phyloP scores from a whole-genome alignment of 2,888 invertebrate species.

The Rosalia funebris region DNA sequence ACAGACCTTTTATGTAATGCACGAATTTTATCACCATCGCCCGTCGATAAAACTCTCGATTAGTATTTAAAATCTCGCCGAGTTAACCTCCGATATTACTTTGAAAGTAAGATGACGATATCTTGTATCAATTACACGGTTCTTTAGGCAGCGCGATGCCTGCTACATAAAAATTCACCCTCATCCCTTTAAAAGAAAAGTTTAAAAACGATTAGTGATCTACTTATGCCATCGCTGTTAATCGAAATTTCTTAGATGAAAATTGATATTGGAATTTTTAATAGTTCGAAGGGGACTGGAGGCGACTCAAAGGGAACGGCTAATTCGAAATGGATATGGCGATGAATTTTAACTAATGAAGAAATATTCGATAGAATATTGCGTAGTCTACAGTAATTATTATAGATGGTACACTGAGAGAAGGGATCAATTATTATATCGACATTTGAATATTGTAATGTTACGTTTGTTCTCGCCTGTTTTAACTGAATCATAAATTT shows the following conservation, averaged over 20 bases:
- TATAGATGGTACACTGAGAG: too few species aligned
- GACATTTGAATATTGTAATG: too few species aligned
- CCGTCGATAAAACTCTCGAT: constrained; percentile 3
- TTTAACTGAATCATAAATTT: too few species aligned
- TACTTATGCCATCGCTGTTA: constrained; percentile 60
- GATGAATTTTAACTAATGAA: neutral
- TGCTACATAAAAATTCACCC: constrained; percentile 62
- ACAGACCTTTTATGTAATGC: too few species aligned
- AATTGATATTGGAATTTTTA: constrained; percentile 56
- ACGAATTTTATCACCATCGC: too few species aligned
- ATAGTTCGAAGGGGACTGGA: constrained; percentile 27
- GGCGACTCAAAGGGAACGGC: constrained; percentile 11
- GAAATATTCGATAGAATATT: too few species aligned
- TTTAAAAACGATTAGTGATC: constrained; percentile 61
- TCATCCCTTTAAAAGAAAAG: constrained; percentile 56
- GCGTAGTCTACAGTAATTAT: too few species aligned
- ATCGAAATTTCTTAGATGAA: constrained; percentile 58
- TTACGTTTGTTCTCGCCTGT: too few species aligned
- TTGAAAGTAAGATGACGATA: constrained; percentile 55
- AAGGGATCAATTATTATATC: too few species aligned
- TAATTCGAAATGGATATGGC: neutral
- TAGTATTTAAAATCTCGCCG: constrained; percentile 15
- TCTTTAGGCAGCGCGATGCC: constrained; percentile 55
- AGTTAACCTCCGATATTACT: constrained; percentile 46
- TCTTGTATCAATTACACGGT: constrained; percentile 59